Percentiles rank a stretch among this genome's conserved stretches.
These are phyloP conservation scores for Plecturocebus donacophilus DNA, from an alignment of 2,113 vertebrate genomes.

Conservation along the genomic window DNA sequence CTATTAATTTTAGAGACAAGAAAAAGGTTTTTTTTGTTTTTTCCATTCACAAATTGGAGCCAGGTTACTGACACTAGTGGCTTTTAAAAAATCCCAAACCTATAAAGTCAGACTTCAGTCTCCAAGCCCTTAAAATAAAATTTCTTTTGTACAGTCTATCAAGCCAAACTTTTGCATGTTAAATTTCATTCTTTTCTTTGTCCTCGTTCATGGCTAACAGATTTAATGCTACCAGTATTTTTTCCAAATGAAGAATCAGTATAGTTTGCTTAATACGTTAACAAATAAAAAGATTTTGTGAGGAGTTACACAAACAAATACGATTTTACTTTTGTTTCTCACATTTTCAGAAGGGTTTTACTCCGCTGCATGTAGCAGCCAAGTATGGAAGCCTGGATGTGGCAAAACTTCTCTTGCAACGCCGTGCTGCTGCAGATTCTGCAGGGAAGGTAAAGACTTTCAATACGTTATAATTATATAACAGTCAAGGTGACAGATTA, in stretches of 20 bases:
- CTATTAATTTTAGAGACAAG: not conserved
- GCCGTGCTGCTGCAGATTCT: slow-evolving; percentile 91
- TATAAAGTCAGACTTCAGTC: not conserved
- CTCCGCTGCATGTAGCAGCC: slow-evolving; percentile 95
- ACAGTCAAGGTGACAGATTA: not conserved
- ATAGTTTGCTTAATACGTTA: not conserved
- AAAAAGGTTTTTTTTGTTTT: not conserved
- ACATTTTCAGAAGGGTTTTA: slow-evolving; percentile 94
- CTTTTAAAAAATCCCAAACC: not conserved
- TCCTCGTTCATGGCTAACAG: not conserved
- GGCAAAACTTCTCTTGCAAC: slow-evolving; percentile 95
- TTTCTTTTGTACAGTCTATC: not conserved
- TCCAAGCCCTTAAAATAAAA: not conserved
- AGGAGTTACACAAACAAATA: not conserved
- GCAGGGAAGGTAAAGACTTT: slow-evolving; percentile 92
- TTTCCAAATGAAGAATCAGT: not conserved
- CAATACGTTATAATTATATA: fast-evolving
- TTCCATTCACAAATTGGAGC: not conserved
- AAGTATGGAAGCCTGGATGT: slow-evolving; percentile 98
- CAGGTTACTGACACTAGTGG: not conserved
- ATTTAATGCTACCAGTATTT: not conserved
- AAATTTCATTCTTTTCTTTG: not conserved
- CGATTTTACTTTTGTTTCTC: not conserved
- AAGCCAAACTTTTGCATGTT: not conserved
- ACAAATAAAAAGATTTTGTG: not conserved